Conservation (phyloP, 2,797 vertebrate species). For the Anableps anableps region DNA sequence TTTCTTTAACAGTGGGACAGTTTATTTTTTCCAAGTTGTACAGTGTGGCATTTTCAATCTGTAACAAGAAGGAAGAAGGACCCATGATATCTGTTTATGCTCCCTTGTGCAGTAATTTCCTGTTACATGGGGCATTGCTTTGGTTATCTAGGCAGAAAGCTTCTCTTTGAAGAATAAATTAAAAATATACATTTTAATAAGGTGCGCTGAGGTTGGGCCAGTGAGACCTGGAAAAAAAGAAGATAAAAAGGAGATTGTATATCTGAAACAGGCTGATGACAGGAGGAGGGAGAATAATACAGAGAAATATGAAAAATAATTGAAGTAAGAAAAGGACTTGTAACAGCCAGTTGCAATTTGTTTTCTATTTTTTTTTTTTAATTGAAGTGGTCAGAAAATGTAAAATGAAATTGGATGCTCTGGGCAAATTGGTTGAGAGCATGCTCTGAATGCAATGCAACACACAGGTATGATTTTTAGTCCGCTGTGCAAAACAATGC, state of each 20-base stretch:
- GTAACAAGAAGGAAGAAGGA: conserved; percentile 17
- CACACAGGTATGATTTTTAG: conserved; percentile 59
- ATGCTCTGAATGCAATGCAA: conserved; percentile 66
- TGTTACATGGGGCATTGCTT: conserved; percentile 56
- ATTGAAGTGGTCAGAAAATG: conserved; percentile 69
- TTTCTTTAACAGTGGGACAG: conserved; percentile 16
- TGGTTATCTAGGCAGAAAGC: conserved; percentile 62
- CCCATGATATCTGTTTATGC: conserved; percentile 45
- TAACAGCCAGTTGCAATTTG: conserved; percentile 54
- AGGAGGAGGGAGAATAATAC: conserved; percentile 33
- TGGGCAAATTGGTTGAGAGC: conserved; percentile 62
- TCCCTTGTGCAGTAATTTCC: conserved; percentile 72
- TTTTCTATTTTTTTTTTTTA: conserved; percentile 73
- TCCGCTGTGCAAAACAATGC: conserved; percentile 64
- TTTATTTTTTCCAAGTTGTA: conserved; percentile 27
- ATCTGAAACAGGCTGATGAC: conserved; percentile 71
- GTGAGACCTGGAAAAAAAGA: conserved; percentile 53
- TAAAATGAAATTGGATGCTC: conserved; percentile 71
- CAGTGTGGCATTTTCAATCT: conserved; percentile 6
- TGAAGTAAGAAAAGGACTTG: conserved; percentile 48
- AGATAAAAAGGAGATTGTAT: conserved; percentile 70
- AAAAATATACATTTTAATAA: conserved; percentile 80
- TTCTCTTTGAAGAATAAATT: conserved; percentile 74
- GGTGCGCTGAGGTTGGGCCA: conserved; percentile 57
- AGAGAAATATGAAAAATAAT: conserved; percentile 42